Percentiles rank a stretch among this genome's conserved stretches.
phyloP scores from a whole-genome alignment of 1,140 invertebrate genomes.

The Trachymyrmex cornetzi region DNA sequence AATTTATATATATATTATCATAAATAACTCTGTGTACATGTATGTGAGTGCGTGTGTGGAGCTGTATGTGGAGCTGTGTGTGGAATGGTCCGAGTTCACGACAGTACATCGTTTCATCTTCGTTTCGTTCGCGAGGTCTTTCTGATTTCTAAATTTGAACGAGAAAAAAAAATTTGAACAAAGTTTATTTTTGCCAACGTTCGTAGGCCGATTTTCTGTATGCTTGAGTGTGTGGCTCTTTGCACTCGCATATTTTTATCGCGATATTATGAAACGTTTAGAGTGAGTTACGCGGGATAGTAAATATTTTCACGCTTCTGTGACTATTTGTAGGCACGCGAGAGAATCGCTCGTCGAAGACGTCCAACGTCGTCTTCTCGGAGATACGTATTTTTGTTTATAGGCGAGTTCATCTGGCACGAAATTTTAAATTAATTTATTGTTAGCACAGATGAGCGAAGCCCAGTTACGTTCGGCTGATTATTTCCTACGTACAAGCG shows the following conservation, averaged over 20 bases:
- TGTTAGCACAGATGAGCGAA: neutral
- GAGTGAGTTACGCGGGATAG: neutral
- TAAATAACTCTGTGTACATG: neutral
- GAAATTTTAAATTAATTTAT: neutral
- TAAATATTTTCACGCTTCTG: constrained; percentile 27
- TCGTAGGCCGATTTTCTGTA: too few species aligned
- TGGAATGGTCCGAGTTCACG: neutral
- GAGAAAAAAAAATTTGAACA: neutral
- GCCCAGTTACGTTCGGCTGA: too few species aligned
- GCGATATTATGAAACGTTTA: neutral
- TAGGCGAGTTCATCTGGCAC: neutral
- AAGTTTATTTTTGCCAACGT: neutral
- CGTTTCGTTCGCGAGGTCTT: neutral
- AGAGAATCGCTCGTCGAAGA: neutral
- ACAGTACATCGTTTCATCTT: neutral
- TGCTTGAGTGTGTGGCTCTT: neutral
- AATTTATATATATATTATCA: neutral
- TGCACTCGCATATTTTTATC: constrained; percentile 21
- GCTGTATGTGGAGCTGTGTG: neutral
- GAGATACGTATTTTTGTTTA: constrained; percentile 1
- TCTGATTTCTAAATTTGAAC: neutral
- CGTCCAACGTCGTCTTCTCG: neutral
- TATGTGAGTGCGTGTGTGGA: neutral
- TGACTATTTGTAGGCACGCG: neutral
- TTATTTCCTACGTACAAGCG: neutral